Percentiles rank a stretch among this genome's conserved stretches.
These are phyloP conservation scores for Malurus elegans DNA, from an alignment of 2,113 vertebrate genomes.

Conservation along the genomic window DNA sequence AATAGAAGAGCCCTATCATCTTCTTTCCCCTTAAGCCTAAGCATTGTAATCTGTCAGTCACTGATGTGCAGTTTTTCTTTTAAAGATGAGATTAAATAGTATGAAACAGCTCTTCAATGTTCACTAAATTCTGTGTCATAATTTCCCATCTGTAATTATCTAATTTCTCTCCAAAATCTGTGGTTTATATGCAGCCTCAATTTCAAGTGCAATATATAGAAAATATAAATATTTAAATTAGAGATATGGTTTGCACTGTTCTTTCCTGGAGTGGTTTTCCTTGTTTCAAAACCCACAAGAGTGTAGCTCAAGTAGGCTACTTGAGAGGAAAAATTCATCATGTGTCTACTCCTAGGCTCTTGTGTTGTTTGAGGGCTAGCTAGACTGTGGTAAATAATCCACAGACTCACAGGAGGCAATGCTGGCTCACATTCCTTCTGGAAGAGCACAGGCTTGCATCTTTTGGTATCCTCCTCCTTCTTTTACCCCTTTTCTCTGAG, in stretches of 20 bases:
- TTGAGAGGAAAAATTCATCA: background rate
- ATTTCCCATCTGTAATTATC: background rate
- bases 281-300: constrained; percentile 31
- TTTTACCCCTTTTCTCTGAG: background rate
- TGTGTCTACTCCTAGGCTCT: background rate
- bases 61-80: background rate
- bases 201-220: background rate
- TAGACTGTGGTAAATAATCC: constrained; percentile 1
- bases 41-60: constrained; percentile 7
- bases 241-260: background rate
- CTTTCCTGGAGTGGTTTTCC: background rate
- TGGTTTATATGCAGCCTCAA: background rate
- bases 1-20: constrained; percentile 4
- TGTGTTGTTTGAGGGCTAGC: background rate
- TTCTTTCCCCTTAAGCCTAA: background rate
- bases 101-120: background rate
- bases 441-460: background rate
- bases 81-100: background rate
- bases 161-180: background rate
- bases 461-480: background rate
- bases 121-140: background rate
- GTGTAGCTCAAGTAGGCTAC: background rate
- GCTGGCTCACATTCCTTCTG: background rate
- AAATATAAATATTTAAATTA: constrained; percentile 35
- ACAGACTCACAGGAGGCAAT: background rate